Evolutionary conservation across 2,113 vertebrate species (phyloP).

Genomic region (Xyrauchen texanus): DNA sequence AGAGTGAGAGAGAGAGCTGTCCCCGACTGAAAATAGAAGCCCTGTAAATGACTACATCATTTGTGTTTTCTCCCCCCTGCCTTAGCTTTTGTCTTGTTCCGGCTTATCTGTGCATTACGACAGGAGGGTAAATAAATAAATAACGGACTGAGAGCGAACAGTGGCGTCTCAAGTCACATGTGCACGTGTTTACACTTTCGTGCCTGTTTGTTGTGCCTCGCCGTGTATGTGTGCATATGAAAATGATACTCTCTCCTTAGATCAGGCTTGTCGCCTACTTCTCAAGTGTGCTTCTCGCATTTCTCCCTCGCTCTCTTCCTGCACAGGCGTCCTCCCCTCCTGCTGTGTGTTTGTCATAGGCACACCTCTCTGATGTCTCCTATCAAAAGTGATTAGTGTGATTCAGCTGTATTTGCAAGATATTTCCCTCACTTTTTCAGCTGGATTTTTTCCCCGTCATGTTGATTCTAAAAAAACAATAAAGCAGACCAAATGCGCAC

Average conservation of each 20-base stretch:
- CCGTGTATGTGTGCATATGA: constrained; percentile 34
- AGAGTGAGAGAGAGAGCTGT: constrained; percentile 67
- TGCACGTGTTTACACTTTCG: constrained; percentile 48
- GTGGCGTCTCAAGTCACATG: constrained; percentile 46
- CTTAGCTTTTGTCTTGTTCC: constrained; percentile 60
- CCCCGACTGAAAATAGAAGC: constrained; percentile 79
- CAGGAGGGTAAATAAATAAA: constrained; percentile 68
- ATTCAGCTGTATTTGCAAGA: constrained; percentile 32
- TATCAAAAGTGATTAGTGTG: constrained; percentile 43
- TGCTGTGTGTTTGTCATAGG: constrained; percentile 54
- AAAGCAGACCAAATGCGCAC: no score
- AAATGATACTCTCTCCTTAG: constrained; percentile 56
- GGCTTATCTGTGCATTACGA: constrained; percentile 67
- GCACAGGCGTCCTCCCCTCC: constrained; percentile 31
- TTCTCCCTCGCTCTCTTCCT: constrained; percentile 11
- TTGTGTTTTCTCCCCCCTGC: constrained; percentile 71
- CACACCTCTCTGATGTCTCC: constrained; percentile 54
- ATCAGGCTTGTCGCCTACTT: constrained; percentile 48
- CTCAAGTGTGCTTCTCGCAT: no score
- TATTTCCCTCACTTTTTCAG: constrained; percentile 5
- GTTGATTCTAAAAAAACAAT: not conserved
- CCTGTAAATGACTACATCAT: constrained; percentile 76
- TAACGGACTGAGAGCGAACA: constrained; percentile 40
- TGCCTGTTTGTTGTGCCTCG: constrained; percentile 38
- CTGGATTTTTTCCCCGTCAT: constrained; percentile 1